Evolutionary conservation across 2,113 vertebrate species (phyloP).

Genomic region (Blennius ocellaris): DNA sequence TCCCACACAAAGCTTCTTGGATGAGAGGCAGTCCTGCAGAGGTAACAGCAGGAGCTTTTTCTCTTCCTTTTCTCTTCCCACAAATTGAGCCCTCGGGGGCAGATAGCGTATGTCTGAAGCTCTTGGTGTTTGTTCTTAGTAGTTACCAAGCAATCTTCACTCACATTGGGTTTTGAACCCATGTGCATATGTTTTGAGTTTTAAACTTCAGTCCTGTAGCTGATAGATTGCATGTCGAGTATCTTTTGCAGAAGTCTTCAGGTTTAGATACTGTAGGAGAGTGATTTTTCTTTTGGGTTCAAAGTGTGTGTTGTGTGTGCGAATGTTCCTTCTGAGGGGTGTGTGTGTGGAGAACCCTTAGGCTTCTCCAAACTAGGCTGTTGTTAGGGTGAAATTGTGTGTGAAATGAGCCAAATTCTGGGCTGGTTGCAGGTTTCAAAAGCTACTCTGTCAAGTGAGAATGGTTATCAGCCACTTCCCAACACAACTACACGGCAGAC

Average conservation of each 20-base stretch:
- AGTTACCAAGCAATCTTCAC: not conserved
- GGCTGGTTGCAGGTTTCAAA: slow-evolving; percentile 16
- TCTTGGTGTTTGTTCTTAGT: not conserved
- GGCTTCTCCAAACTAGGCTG: too few species aligned
- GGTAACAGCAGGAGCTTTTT: slow-evolving; percentile 64
- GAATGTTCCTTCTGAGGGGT: too few species aligned
- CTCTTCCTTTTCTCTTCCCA: rapidly evolving
- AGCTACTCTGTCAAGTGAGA: slow-evolving; percentile 29
- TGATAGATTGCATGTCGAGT: too few species aligned
- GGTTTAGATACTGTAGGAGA: too few species aligned
- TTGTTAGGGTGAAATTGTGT: slow-evolving; percentile 50
- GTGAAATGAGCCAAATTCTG: slow-evolving; percentile 52
- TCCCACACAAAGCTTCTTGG: slow-evolving; percentile 77
- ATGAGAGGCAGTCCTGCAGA: slow-evolving; percentile 84
- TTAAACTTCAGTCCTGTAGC: too few species aligned
- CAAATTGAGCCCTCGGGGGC: not conserved
- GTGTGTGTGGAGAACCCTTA: too few species aligned
- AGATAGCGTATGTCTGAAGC: not conserved
- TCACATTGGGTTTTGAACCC: not conserved
- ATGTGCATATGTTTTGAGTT: too few species aligned
- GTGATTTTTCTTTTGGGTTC: too few species aligned
- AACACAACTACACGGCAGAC: not conserved
- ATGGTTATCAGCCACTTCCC: slow-evolving; percentile 25
- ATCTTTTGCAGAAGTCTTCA: too few species aligned
- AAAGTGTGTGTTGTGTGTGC: too few species aligned